Evolutionary conservation across 92 coral and sea anemone species (phyloP), one percentile per base, ranked within the genome.

Genomic region (Heteractis magnifica): DNA sequence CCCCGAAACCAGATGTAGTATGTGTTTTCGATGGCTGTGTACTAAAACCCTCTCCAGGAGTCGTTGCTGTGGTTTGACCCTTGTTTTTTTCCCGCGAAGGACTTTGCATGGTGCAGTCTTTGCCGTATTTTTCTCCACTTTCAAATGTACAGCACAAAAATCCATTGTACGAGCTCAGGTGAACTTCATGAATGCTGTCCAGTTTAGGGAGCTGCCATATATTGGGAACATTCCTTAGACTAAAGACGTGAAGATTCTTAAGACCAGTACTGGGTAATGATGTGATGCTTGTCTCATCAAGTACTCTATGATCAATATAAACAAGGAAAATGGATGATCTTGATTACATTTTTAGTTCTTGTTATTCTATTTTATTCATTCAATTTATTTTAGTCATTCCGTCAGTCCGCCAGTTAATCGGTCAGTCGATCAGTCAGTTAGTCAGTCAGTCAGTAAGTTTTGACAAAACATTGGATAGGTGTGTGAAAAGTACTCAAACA

Each of bases 121-220:
- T 75, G 72, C 55, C 41, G 68, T 70, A 56, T 79, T 77, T 71
- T 52, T 83, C 26, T 79, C 49, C 73, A 20, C 44, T 68, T 68
- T 68, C 73, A 68, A 94, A 89, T 19, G 95, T 93, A 52, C 99
- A 97, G 81, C 99, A 97, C 11, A 97, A 86, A 52, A 94, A 94
- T 1, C 98, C 88, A 81, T 92, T 94, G 80, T 92, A 93, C 48
- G 93, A 78, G 72, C 91, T 88, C 48, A 97, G 86, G 19, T 88
- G 8, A 12, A 97, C 93, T 18, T 90, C 88, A 48, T 75, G 81
- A 49, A 97, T 87, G 7, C 79, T 86, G 13, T 49, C 75, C 60
- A 94, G 78, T 19, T 90, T 87, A 5, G 90, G 97, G 19, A 97
- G 90, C 52, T 90, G 75, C 92, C 94, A 90, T n/a, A 97, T 79